Conservation (phyloP, 1,140 invertebrate species). For the Megathymus violae region DNA sequence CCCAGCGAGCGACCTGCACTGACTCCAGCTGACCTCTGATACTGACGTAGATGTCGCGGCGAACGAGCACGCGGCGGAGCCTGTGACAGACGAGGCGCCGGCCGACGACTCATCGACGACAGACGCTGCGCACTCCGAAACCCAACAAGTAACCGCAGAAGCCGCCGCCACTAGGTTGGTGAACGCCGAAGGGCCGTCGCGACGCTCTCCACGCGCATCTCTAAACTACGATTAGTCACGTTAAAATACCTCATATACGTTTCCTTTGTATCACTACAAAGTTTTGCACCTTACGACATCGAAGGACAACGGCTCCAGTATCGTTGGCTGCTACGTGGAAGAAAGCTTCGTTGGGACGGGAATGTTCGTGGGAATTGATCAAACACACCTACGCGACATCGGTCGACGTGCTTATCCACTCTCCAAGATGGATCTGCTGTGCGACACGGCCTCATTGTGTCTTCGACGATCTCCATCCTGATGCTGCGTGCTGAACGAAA, state of each 20-base stretch:
- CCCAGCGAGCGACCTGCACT: conserved; percentile 68
- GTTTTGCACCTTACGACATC: conserved; percentile 72
- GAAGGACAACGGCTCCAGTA: conserved; percentile 21
- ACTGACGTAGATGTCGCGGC: conserved; percentile 75
- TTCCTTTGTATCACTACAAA: conserved; percentile 74
- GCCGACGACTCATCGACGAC: conserved; percentile 49
- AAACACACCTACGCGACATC: neutral
- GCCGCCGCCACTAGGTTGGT: conserved; percentile 78
- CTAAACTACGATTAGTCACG: conserved; percentile 62
- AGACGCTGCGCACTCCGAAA: conserved; percentile 52
- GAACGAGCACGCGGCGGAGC: conserved; percentile 52
- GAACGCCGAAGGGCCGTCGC: conserved; percentile 67
- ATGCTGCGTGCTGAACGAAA: neutral
- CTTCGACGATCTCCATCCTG: neutral
- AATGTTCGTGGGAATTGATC: neutral
- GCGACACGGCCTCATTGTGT: neutral
- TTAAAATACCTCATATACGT: conserved; percentile 52
- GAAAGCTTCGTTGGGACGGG: conserved; percentile 3
- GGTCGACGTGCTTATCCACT: conserved; percentile 2
- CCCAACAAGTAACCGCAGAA: conserved; percentile 71
- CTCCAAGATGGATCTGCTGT: conserved; percentile 13
- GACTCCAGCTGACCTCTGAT: conserved; percentile 57
- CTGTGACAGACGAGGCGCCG: conserved; percentile 50
- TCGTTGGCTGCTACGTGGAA: neutral
- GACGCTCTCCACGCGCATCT: conserved; percentile 67